phyloP scores from a whole-genome alignment of 2,888 invertebrate species.

The Drosophila imparisetae region DNA sequence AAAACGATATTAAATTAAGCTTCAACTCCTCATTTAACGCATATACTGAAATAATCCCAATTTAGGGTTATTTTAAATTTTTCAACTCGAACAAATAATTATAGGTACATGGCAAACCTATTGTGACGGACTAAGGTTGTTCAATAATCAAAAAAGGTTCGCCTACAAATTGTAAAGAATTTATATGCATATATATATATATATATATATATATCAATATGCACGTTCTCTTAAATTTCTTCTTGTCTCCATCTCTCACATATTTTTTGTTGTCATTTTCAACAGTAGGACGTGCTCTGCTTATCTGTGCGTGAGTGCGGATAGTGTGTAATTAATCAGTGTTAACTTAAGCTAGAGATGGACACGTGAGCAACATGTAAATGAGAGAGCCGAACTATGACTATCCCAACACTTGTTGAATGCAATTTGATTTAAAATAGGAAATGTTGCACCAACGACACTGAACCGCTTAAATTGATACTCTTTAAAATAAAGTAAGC shows the following conservation, averaged over 20 bases:
- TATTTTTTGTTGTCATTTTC: slow-evolving; percentile 6
- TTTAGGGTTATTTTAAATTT: background rate
- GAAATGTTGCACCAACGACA: background rate
- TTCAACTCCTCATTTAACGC: background rate
- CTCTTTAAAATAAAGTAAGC: background rate
- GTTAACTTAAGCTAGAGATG: slow-evolving; percentile 28
- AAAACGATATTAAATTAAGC: background rate
- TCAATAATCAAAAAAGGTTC: background rate
- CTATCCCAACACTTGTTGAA: slow-evolving; percentile 42
- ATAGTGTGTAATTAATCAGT: background rate
- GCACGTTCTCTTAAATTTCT: slow-evolving; percentile 13
- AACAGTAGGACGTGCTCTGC: slow-evolving; percentile 11
- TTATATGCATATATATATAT: background rate
- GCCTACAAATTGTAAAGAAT: background rate
- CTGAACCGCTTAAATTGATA: background rate
- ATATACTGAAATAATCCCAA: background rate
- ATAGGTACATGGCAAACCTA: background rate
- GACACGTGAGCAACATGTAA: slow-evolving; percentile 4
- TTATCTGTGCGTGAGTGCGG: slow-evolving; percentile 16
- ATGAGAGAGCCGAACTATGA: background rate
- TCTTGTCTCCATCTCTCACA: background rate
- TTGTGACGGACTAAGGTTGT: background rate
- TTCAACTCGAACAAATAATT: background rate
- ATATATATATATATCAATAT: background rate
- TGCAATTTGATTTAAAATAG: background rate